These are phyloP conservation scores for Episyrphus balteatus DNA, from an alignment of 1,140 invertebrate genomes.

Conservation along the genomic window DNA sequence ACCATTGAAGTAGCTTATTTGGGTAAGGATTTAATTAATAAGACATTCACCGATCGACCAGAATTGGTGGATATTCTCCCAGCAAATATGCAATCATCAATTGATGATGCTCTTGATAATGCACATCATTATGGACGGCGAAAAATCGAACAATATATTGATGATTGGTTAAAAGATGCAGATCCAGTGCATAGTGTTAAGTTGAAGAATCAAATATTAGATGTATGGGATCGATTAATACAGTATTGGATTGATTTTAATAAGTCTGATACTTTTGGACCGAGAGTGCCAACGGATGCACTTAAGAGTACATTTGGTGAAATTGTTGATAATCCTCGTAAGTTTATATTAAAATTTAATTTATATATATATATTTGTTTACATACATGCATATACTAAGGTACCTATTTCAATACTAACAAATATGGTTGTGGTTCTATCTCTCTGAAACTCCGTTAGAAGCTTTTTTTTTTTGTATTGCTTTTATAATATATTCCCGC, in stretches of 20 bases:
- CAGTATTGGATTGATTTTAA: slow-evolving; percentile 75
- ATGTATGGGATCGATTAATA: slow-evolving; percentile 88
- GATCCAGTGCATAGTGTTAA: slow-evolving; percentile 70
- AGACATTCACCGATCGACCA: slow-evolving; percentile 77
- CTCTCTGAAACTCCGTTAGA: too few species aligned
- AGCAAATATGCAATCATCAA: slow-evolving; percentile 54
- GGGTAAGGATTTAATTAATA: slow-evolving; percentile 79
- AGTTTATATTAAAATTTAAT: slow-evolving; percentile 9
- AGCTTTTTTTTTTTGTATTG: too few species aligned
- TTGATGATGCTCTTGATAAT: slow-evolving; percentile 83
- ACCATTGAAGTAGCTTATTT: slow-evolving; percentile 85
- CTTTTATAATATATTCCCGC: too few species aligned
- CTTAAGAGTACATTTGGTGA: slow-evolving; percentile 49
- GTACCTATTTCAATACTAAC: too few species aligned
- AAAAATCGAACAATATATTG: slow-evolving; percentile 33
- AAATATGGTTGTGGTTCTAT: too few species aligned
- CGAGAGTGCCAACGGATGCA: slow-evolving; percentile 55
- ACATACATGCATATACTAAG: neutral
- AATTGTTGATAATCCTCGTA: slow-evolving; percentile 36
- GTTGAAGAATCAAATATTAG: slow-evolving; percentile 82
- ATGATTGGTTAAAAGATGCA: slow-evolving; percentile 63
- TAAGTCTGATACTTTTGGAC: slow-evolving; percentile 46
- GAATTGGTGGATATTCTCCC: slow-evolving; percentile 65
- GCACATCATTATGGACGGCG: slow-evolving; percentile 73
- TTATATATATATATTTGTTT: slow-evolving; percentile 6